Evolutionary conservation across 2,888 invertebrate species (phyloP).

Genomic region (Apamea epomidion): DNA sequence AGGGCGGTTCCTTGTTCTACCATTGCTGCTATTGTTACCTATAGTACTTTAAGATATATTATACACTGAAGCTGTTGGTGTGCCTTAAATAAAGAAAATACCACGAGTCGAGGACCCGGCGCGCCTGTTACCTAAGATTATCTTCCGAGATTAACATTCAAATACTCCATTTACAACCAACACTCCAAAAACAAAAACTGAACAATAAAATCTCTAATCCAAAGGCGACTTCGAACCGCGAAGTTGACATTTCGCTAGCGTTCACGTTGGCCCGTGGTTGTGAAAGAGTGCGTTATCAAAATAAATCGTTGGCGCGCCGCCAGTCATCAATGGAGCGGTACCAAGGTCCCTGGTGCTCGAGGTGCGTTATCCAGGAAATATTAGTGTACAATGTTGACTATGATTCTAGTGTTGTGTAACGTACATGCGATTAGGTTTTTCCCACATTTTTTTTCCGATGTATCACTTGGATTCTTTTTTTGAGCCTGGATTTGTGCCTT

Average conservation of each 20-base stretch:
- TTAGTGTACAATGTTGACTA: slow-evolving; percentile 32
- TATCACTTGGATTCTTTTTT: neutral
- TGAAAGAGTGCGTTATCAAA: slow-evolving; percentile 73
- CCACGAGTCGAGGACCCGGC: neutral
- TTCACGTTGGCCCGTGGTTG: slow-evolving; percentile 60
- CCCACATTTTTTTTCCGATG: neutral
- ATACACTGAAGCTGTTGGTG: too few species aligned
- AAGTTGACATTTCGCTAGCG: slow-evolving; percentile 59
- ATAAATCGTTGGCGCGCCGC: slow-evolving; percentile 74
- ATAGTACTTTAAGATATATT: too few species aligned
- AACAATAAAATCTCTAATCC: slow-evolving; percentile 7
- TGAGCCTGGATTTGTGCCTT: too few species aligned
- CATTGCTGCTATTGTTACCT: neutral
- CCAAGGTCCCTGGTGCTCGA: slow-evolving; percentile 69
- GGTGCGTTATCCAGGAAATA: slow-evolving; percentile 54
- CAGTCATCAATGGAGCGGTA: slow-evolving; percentile 68
- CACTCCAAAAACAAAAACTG: neutral
- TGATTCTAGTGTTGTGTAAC: slow-evolving; percentile 37
- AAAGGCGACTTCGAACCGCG: slow-evolving; percentile 54
- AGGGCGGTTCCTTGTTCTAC: neutral
- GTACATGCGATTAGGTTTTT: neutral
- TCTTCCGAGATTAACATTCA: neutral
- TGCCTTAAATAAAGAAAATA: too few species aligned
- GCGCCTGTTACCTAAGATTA: too few species aligned
- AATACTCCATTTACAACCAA: neutral